phyloP scores from a whole-genome alignment of 2,113 vertebrate genomes.

The Dromiciops gliroides region DNA sequence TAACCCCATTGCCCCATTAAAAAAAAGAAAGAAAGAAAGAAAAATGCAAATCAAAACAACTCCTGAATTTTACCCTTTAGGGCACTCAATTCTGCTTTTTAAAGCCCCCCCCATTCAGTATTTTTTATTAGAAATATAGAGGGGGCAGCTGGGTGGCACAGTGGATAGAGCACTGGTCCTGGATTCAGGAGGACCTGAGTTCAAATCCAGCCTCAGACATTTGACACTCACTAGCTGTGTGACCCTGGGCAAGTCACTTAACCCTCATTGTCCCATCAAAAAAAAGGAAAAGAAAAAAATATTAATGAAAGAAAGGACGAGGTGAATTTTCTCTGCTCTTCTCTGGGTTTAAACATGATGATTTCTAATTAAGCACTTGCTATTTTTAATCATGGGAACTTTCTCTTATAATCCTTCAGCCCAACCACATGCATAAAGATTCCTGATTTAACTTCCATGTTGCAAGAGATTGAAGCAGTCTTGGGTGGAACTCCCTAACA shows the following conservation, averaged over 20 bases:
- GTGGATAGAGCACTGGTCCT: too few species aligned
- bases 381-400: conserved; percentile 10
- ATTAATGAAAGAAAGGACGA: not conserved
- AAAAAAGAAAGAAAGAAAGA: too few species aligned
- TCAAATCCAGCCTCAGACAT: too few species aligned
- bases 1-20: too few species aligned
- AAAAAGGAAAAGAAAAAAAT: too few species aligned
- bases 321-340: not conserved
- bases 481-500: not conserved
- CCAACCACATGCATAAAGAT: not conserved
- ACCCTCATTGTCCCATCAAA: too few species aligned
- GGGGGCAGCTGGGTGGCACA: too few species aligned
- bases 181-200: too few species aligned
- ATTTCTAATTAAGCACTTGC: not conserved
- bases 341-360: not conserved
- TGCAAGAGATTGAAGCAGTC: conserved; percentile 10
- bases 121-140: too few species aligned
- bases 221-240: too few species aligned
- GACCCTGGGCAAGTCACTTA: too few species aligned
- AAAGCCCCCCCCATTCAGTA: too few species aligned
- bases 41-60: not conserved
- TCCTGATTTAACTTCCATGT: conserved; percentile 26
- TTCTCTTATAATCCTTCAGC: not conserved
- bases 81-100: not conserved
- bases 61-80: not conserved